Evolutionary conservation across 2,888 invertebrate genomes (phyloP).

Genomic region (Drosophila engyochracea): DNA sequence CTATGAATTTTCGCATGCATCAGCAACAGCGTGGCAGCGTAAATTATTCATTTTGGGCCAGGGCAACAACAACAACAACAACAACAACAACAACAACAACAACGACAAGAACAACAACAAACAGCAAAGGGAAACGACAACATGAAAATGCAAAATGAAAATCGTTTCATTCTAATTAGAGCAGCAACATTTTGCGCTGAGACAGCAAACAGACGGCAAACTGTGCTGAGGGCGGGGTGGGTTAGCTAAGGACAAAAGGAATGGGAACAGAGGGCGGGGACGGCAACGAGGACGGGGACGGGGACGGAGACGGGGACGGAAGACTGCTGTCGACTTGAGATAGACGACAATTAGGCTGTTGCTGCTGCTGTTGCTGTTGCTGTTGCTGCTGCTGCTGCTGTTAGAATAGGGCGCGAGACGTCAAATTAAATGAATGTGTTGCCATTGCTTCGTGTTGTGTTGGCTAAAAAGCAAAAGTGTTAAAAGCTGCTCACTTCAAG

Average conservation of each 20-base stretch:
- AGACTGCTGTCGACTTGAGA: slow-evolving; percentile 62
- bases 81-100: neutral
- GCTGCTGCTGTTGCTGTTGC: slow-evolving; percentile 36
- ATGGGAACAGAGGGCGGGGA: neutral
- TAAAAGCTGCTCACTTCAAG: slow-evolving; percentile 79
- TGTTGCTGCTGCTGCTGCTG: slow-evolving; percentile 7
- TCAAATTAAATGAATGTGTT: slow-evolving; percentile 77
- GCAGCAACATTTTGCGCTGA: slow-evolving; percentile 78
- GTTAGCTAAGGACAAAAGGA: neutral
- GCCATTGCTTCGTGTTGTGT: slow-evolving; percentile 28
- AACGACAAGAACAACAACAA: too few relatives aligned
- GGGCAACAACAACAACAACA: slow-evolving; percentile 28
- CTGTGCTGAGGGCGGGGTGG: neutral
- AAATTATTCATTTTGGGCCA: slow-evolving; percentile 77
- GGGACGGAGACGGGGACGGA: neutral
- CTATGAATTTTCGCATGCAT: slow-evolving; percentile 75
- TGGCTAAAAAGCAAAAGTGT: slow-evolving; percentile 72
- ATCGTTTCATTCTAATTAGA: slow-evolving; percentile 80
- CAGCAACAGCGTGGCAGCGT: slow-evolving; percentile 57
- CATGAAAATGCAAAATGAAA: slow-evolving; percentile 77
- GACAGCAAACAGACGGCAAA: slow-evolving; percentile 71
- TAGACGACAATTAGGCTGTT: slow-evolving; percentile 74
- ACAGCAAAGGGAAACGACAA: slow-evolving; percentile 48
- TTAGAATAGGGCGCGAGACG: slow-evolving; percentile 35
- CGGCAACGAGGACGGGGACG: neutral